Evolutionary conservation across 2,888 invertebrate genomes (phyloP), one percentile per base, ranked within the genome.

Genomic region (Rhagophthalmus giganteus): DNA sequence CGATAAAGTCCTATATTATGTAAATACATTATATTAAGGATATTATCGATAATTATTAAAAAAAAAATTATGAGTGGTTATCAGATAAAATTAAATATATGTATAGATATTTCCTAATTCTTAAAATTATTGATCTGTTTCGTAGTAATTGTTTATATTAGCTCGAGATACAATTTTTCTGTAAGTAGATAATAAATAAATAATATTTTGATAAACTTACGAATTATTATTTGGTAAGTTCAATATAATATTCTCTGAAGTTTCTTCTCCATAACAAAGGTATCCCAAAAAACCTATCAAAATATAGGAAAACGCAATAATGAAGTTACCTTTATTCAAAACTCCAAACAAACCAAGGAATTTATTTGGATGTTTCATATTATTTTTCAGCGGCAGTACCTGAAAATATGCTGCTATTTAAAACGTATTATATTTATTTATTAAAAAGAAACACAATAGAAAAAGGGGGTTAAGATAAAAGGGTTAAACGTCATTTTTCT

Each of bases 331-430:
- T 58, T 86, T 86, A 72, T 92, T 94, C 13, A 97, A 79, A 7
- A 94, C 93, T 28, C 96, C 96, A 60, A 87, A 90, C 20, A 86
- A 68, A 4, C 95, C 87, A 9, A 81, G 74, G 44, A 97, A 91
- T 54, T 90, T 82, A 41, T 83, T 81, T 0, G 94, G 94, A 0
- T 87, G 87, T 72, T 85, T 85, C 95, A 97, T 96, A 58, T 87
- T 86, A 70, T 96, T 96, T 74, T 96, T 95, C 58, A 97, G 74
- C 0, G 97, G 97, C 86, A 97, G 90, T 8, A 96, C 82, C 85
- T 86, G 58, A 7, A 69, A 62, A 41, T 24, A 6, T 24, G 5
- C 7, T 6, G 7, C 5, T 7, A 24, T 24, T 24, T 6, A 24
- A 24, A 8, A 28, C 6, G 9, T 28, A 9, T 28, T 28, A n/a